Base-by-base conservation (phyloP, 1,140 invertebrate genomes). In the Hypsibius dujardini region DNA sequence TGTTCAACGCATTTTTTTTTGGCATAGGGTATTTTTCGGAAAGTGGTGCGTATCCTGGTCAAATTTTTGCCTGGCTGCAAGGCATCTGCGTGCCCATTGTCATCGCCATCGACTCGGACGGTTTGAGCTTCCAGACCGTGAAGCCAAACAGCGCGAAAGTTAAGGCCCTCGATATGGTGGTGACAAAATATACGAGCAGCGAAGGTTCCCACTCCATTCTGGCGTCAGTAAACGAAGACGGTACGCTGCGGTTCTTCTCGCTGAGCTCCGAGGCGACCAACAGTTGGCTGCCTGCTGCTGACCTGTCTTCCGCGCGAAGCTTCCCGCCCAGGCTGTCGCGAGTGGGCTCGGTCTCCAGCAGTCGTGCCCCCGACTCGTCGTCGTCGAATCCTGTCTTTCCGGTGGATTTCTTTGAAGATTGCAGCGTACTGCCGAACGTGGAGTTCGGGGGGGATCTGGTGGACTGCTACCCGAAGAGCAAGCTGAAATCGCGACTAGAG, bases 371-470 rank as follows among this genome's bases (percentile, higher is more conserved):
- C 50, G 50, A 56, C 7, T 56, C 50, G 7, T n/a, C 50, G n/a
- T 12, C 50, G 7, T 56, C 50, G 7, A 59, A 78, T 79, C 73
- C 78, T 84, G 1, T 82, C 84, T 96, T 97, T 77, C 90, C 93
- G 0, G 87, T 95, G 45, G 94, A 98, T 77, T 97, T 95, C 81
- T 97, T 97, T 79, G 94, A 98, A 79, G 89, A 94, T 77, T 95
- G 92, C 78, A 87, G 87, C 72, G 83, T 86, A 3, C 86, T 95
- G 84, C 88, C 87, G 75, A 93, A 97, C 75, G 86, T 96, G 1
- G 94, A 96, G 78, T 95, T 90, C 78, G 92, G 92, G 45, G 94
- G 95, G 1, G 95, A 97, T 81, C 79, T 97, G 0, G 79, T 97
- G 0, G 92, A 97, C 81, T 87, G 96, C 59, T 97, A 98, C 76